Evolutionary conservation across 2,797 vertebrate species (phyloP), one percentile per base, ranked within the genome.

Genomic region (Girardinus metallicus): DNA sequence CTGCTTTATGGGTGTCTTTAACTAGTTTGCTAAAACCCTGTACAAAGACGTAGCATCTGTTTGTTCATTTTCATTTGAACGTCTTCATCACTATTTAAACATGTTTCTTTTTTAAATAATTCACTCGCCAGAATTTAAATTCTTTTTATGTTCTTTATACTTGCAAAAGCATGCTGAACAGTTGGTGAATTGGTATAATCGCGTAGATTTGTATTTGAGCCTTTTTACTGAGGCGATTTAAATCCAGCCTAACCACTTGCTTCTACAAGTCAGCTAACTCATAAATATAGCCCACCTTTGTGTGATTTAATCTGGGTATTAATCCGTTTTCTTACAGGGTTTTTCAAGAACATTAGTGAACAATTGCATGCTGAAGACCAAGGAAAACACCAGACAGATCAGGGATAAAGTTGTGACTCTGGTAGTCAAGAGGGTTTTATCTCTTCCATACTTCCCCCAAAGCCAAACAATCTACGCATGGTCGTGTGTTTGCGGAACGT

Each of bases 11-110:
- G 79, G 66, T 77, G 51, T 83, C 76, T 79, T 83, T 76, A 85
- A 79, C 78, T 74, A 77, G 78, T 73, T 80, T 82, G 51, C 88
- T 93, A 85, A 90, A 92, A 92, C 85, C 82, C 43, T 90, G 60
- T 53, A 55, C 68, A 66, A 73, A 70, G 83, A 83, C 74, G 60
- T 78, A 83, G 86, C 62, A 82, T 77, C 76, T 73, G 66, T 84
- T 87, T 79, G 82, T 83, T 81, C 71, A 76, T 84, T 90, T 82
- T 85, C 57, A 76, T 73, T 13, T 51, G 83, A 85, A 82, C 47
- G 74, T 86, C 49, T 79, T 85, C 57, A 85, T 90, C 88, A 79
- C 78, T 86, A 76, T 41, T 74, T 77, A 83, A 80, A 83, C 73
- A 80, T 80, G 70, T 16, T 83, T 80, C 80, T 78, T 80, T 78